Evolutionary conservation across 37 sponge, comb jelly and placozoan species (phyloP), one percentile per base, ranked within the genome.

Genomic region (Dysidea cf. avara): DNA sequence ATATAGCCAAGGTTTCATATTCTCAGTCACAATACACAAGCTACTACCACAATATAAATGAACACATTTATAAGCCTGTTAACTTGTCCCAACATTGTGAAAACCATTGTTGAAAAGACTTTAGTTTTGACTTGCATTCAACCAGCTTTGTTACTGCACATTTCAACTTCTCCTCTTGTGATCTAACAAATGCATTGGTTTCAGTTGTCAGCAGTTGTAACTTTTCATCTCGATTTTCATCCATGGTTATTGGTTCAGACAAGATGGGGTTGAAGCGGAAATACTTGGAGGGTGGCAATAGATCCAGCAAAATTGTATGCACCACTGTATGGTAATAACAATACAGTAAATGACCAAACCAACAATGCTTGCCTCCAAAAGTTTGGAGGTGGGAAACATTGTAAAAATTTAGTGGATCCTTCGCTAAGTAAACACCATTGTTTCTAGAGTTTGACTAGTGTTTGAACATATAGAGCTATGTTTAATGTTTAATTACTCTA

Each of bases 181-280:
- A 43, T 5, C 7, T 43, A 43, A 43, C 9, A 43, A 43, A 43
- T 43, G 46, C 9, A 43, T 82, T 56, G 24, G 91, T 70, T 32
- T 91, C 80, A 7, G 82, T 56, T 18, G 71, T 57, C 56, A 94
- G 22, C 14, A 39, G 39, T 9, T 90, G 68, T 21, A 94, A 49
- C 35, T 83, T 75, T 34, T 83, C 79, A 40, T 77, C 73, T 13
- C 59, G 65, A 59, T 70, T 66, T 65, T 94, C 90, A 64, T 94
- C 91, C 17, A 94, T 67, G 39, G 68, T 38, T 9, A 94, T 74
- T 39, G 86, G 75, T 47, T 87, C 74, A 29, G 80, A 64, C 46
- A 94, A 74, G 4, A 68, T 35, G 24, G 95, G 95, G 38, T 94
- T 86, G 65, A 94, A 87, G 14, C 95, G 80, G 49, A 80, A 94